Percentiles rank a stretch among this genome's conserved stretches.
phyloP scores from a whole-genome alignment of 2,113 vertebrate genomes.

The Eulacestoma nigropectus region DNA sequence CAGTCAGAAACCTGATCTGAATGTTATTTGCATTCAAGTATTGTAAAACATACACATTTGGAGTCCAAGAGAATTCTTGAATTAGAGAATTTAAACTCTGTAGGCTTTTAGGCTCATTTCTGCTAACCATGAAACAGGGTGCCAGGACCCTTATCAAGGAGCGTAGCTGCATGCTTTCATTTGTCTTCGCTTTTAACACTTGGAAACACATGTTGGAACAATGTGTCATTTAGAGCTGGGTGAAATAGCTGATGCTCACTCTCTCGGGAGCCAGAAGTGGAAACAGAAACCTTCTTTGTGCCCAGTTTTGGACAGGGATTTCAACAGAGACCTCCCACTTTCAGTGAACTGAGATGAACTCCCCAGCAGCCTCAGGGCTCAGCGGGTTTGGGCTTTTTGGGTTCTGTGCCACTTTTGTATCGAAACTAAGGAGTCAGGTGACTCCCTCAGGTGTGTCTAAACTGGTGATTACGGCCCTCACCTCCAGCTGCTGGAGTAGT shows the following conservation, averaged over 20 bases:
- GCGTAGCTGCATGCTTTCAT: not conserved
- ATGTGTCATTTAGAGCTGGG: not conserved
- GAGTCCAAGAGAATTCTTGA: not conserved
- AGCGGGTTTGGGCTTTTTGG: accelerated
- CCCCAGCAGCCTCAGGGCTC: not conserved
- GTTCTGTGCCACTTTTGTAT: not conserved
- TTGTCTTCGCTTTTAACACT: conserved; percentile 1
- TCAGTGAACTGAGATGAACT: not conserved
- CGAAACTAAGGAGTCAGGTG: not conserved
- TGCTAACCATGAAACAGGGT: not conserved
- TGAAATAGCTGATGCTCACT: not conserved
- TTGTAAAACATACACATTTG: not conserved
- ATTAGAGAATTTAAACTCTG: not conserved
- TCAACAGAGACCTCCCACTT: not conserved
- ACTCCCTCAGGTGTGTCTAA: not conserved
- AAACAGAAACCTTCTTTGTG: conserved; percentile 19
- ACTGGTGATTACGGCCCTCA: not conserved
- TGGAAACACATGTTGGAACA: not conserved
- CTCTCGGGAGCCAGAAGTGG: accelerated
- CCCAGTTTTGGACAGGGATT: not conserved
- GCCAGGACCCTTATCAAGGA: not conserved
- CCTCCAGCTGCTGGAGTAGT: not conserved
- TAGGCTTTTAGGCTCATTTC: not conserved
- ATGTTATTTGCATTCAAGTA: conserved; percentile 20
- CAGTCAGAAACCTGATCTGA: not conserved